Conservation (phyloP, 2,113 vertebrate genomes). For the Ammodramus savannarum region DNA sequence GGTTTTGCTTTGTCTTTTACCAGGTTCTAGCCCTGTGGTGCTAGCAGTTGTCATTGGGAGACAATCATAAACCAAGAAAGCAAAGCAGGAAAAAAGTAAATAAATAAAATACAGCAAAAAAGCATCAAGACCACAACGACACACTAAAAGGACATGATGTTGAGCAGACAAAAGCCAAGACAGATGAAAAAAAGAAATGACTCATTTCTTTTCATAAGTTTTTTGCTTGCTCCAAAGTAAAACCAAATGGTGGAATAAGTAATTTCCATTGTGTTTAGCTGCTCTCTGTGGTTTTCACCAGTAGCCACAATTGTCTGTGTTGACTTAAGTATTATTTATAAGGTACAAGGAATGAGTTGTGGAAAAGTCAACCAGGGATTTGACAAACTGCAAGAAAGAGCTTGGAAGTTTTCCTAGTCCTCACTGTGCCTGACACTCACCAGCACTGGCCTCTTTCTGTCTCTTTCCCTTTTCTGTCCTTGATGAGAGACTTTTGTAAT, state of each 20-base stretch:
- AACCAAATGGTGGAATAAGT: slow-evolving; percentile 27
- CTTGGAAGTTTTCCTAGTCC: not conserved
- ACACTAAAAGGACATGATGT: not conserved
- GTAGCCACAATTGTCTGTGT: slow-evolving; percentile 51
- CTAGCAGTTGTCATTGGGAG: not conserved
- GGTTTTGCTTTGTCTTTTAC: slow-evolving; percentile 10
- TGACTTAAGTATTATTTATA: slow-evolving; percentile 52
- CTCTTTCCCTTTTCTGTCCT: not conserved
- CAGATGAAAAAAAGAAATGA: not conserved
- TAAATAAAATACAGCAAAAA: not conserved
- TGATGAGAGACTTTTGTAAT: not conserved
- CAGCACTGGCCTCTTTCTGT: not conserved
- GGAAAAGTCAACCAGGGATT: not conserved
- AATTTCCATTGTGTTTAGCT: slow-evolving; percentile 38
- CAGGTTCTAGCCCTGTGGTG: not conserved
- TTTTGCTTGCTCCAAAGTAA: slow-evolving; percentile 7
- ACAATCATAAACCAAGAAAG: slow-evolving; percentile 15
- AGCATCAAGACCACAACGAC: not conserved
- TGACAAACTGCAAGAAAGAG: not conserved
- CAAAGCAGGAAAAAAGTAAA: not conserved
- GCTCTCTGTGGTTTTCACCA: slow-evolving; percentile 41
- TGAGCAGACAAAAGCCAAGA: not conserved
- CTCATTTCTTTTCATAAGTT: not conserved
- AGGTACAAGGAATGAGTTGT: not conserved
- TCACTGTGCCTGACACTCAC: not conserved